Base-by-base conservation (phyloP, 2,113 vertebrate species). In the Morone saxatilis region DNA sequence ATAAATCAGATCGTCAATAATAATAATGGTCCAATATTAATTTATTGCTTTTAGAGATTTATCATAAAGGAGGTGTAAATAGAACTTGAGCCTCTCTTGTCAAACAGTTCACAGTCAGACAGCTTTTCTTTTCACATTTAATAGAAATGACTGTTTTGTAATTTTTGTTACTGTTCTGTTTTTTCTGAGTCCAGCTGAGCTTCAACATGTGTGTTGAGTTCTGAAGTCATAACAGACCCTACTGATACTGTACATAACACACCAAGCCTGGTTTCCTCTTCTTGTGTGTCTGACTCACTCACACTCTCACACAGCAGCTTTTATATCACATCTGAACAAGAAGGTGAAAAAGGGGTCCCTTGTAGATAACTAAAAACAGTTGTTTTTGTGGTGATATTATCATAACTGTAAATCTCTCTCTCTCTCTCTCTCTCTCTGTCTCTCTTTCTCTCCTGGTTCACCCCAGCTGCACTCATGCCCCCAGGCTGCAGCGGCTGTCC, bases 391-490 rank as follows among this genome's bases (percentile, higher is more conserved):
- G 47, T 83, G 76, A 61, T 70, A 73, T 80, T 77, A 86, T 86
- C 60, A 78, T 61, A 79, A 71, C 67, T 81, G 80, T 84, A 81
- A 83, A 81, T 83, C 70, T 71, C 25, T 50, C 48, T 31, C 31
- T 31, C 31, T 31, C 31, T 31, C 31, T 31, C 31, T 31, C 31
- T 31, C 31, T 31, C 31, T 31, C 31, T 31, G 1, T 31, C 31
- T 31, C 31, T 31, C 31, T 31, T 3, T 31, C 31, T 84, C 53
- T 82, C 75, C 67, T 75, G 57, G 82, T 80, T 94, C 90, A 93
- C 90, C 92, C 86, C 87, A 89, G 83, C 83, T 94, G 94, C 90
- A 90, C 93, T 86, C 82, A 4, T 87, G 79, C 79, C 86, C 88
- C 71, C 66, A 62, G 85, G 85, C 85, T 91, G 80, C 87, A 88